Conservation (phyloP, 92 coral and sea anemone genomes). For the Zoanthus sansibaricus region DNA sequence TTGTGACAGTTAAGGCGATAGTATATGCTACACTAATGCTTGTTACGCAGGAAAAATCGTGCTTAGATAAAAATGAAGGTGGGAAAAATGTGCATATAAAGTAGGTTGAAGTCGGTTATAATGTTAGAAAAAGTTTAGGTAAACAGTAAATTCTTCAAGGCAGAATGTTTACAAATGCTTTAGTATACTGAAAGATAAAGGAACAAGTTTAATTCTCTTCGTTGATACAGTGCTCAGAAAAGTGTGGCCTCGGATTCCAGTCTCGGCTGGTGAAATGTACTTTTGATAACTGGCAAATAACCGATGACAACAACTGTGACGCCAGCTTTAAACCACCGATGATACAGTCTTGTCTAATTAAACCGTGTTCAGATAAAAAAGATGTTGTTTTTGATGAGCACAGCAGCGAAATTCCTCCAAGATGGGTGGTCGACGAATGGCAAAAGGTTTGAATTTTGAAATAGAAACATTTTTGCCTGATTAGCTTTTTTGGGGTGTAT, state of each 20-base stretch:
- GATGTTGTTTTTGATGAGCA: not conserved
- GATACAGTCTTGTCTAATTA: slow-evolving; percentile 66
- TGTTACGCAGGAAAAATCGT: no score
- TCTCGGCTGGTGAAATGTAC: slow-evolving; percentile 89
- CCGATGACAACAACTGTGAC: slow-evolving; percentile 79
- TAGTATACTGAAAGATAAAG: not conserved
- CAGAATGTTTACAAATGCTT: not conserved
- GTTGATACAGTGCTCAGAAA: slow-evolving; percentile 78
- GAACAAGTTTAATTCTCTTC: not conserved
- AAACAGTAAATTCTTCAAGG: no score
- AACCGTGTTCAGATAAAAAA: slow-evolving; percentile 57
- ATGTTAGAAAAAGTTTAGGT: no score
- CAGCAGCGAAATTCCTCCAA: slow-evolving; percentile 26
- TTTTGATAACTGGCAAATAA: slow-evolving; percentile 76
- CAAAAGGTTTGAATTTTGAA: slow-evolving; percentile 57
- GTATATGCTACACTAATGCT: no score
- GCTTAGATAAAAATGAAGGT: no score
- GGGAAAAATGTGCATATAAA: no score
- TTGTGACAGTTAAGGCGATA: no score
- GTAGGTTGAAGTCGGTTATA: no score
- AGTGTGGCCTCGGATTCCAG: slow-evolving; percentile 85
- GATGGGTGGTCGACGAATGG: slow-evolving; percentile 84
- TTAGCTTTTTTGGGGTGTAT: no score
- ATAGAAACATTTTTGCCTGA: not conserved
- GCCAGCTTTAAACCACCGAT: slow-evolving; percentile 65